Percentiles rank a stretch among this genome's conserved stretches.
Evolutionary conservation across 2,113 vertebrate species (phyloP).

Genomic region (Emydocephalus ijimae): DNA sequence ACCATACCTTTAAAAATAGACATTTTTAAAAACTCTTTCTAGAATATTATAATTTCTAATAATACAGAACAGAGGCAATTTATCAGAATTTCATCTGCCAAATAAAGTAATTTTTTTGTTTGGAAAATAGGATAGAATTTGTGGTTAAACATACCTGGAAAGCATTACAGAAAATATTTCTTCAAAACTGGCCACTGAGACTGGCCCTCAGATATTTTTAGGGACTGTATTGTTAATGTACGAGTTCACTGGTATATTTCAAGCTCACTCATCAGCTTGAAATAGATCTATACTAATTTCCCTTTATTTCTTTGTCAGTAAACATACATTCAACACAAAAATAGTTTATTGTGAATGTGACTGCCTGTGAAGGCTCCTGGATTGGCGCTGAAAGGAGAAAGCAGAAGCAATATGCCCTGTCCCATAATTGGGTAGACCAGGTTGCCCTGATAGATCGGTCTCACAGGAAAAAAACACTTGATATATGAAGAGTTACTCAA

Average conservation of each 20-base stretch:
- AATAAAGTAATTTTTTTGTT: not conserved
- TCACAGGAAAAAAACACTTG: too few species aligned
- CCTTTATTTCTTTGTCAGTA: too few species aligned
- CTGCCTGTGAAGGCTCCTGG: too few species aligned
- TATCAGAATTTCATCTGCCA: not conserved
- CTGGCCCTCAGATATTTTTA: not conserved
- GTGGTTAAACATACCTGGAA: not conserved
- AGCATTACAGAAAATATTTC: not conserved
- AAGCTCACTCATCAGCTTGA: too few species aligned
- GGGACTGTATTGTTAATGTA: not conserved
- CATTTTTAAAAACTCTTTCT: not conserved
- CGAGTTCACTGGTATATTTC: not conserved
- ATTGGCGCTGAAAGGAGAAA: too few species aligned
- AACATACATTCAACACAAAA: too few species aligned
- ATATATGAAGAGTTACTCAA: not conserved
- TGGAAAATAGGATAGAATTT: not conserved
- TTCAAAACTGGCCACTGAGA: not conserved
- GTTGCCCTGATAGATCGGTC: too few species aligned
- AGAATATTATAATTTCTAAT: not conserved
- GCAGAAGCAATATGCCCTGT: too few species aligned
- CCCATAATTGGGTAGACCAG: too few species aligned
- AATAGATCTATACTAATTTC: too few species aligned
- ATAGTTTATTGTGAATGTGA: too few species aligned
- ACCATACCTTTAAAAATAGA: not conserved
- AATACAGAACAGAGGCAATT: not conserved